Evolutionary conservation across 2,888 invertebrate species (phyloP), one percentile per base, ranked within the genome.

Genomic region (Calliphora vomitoria): DNA sequence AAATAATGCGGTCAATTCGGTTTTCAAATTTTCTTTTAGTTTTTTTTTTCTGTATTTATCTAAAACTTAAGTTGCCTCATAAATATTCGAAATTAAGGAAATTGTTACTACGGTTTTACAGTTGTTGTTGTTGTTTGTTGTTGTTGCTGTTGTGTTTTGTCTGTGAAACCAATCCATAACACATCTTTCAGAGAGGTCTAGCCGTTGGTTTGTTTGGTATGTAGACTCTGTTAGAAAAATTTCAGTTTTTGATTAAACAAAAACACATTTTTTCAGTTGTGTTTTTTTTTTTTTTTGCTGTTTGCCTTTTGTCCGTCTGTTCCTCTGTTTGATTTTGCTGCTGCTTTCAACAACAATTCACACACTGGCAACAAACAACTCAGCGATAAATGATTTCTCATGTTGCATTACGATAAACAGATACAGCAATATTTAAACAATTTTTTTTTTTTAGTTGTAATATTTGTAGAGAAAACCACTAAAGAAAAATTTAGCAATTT

Each of bases 41-140:
- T 55, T 50, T 53, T 20, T 25, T 41, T 55, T 25, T 44, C 58
- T 53, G 35, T 85, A 75, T 85, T 81, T 85, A 76, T 85, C 81
- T 78, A 66, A 72, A 81, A 79, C 41, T 86, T 82, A 68, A 82
- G 60, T 79, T 86, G 72, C 78, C 72, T 82, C 82, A 86, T 79
- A 86, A 86, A 86, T 86, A 86, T 82, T 79, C 78, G 64, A 86
- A 86, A 86, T 86, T 86, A 79, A 82, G 86, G 86, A 86, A 86
- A 86, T 82, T 86, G 86, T 86, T 82, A 47, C 35, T 13, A 3
- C 18, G 13, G 20, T 64, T 64, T 68, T 72, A 18, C 44, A 25
- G 25, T 66, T 55, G 41, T 47, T 62, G 64, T 13, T 3, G 8
- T 66, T 38, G 18, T n/a, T n/a, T n/a, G 25, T 66, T 55, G 41